Evolutionary conservation across 2,113 vertebrate genomes (phyloP).

Genomic region (Sinosuthora webbiana): DNA sequence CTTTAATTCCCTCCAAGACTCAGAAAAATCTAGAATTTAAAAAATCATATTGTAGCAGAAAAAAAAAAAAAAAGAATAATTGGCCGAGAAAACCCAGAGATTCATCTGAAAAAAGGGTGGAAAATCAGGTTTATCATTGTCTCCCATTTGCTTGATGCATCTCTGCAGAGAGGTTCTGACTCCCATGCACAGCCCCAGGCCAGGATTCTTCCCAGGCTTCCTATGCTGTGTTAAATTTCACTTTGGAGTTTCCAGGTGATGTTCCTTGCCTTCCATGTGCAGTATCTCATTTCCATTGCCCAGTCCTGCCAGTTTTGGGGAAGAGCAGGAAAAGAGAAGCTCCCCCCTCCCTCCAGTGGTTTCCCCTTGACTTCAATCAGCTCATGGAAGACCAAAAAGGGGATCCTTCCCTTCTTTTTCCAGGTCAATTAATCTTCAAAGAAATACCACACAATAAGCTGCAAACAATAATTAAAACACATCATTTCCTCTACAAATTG

Average conservation of each 20-base stretch:
- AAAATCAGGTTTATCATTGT: background rate
- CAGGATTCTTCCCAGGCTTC: background rate
- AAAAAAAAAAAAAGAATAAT: background rate
- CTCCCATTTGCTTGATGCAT: rapidly evolving
- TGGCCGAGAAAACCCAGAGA: background rate
- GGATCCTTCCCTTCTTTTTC: background rate
- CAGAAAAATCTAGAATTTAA: background rate
- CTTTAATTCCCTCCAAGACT: background rate
- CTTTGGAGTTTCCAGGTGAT: background rate
- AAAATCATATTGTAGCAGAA: background rate
- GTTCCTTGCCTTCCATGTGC: background rate
- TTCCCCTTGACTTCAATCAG: background rate
- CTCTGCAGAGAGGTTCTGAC: background rate
- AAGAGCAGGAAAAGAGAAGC: background rate
- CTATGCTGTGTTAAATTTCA: background rate
- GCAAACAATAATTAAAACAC: background rate
- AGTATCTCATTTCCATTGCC: rapidly evolving
- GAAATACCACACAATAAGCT: background rate
- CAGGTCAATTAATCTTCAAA: background rate
- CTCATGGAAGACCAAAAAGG: background rate
- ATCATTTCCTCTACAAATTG: background rate
- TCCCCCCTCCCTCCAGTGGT: background rate
- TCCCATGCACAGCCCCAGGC: background rate
- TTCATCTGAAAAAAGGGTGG: background rate
- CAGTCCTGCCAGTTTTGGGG: background rate